Conservation (phyloP, 2,888 invertebrate species). For the Caenorhabditis uteleia region DNA sequence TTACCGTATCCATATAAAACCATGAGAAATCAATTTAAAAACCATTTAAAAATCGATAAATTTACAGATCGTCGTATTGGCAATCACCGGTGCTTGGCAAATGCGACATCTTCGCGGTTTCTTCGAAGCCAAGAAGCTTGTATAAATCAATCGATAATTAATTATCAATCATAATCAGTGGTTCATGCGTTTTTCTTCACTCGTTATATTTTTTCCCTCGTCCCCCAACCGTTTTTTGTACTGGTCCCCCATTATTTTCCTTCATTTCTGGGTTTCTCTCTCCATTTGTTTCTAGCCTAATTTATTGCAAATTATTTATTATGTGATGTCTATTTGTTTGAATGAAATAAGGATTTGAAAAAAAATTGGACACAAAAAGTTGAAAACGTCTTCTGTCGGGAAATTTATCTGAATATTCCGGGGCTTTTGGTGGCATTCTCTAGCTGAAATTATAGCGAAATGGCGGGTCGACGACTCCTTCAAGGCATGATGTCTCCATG, state of each 20-base stretch:
- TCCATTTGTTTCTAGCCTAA: no score
- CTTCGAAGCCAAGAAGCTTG: slow-evolving; percentile 98
- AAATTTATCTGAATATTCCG: background rate
- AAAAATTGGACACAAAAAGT: background rate
- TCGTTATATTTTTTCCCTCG: slow-evolving; percentile 2
- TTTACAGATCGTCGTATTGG: slow-evolving; percentile 85
- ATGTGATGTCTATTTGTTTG: slow-evolving; percentile 1
- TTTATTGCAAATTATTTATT: background rate
- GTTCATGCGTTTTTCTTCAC: background rate
- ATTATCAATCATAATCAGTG: background rate
- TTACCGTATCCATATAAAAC: no score
- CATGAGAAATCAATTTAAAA: background rate
- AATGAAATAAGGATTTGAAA: background rate
- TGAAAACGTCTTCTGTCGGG: no score
- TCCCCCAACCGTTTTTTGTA: slow-evolving; percentile 5
- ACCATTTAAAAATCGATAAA: no score
- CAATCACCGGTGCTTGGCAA: slow-evolving; percentile 96
- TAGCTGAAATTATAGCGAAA: slow-evolving; percentile 7
- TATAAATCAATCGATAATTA: slow-evolving; percentile 70
- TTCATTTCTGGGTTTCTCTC: background rate
- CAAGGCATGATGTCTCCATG: slow-evolving; percentile 60
- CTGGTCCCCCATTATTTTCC: slow-evolving; percentile 13
- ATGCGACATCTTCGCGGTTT: slow-evolving; percentile 98
- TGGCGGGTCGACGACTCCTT: slow-evolving; percentile 54
- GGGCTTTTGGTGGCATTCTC: no score